Percentiles rank a stretch among this genome's conserved stretches.
These are phyloP conservation scores for Deroptyus accipitrinus DNA, from an alignment of 2,113 vertebrate genomes.

Conservation along the genomic window DNA sequence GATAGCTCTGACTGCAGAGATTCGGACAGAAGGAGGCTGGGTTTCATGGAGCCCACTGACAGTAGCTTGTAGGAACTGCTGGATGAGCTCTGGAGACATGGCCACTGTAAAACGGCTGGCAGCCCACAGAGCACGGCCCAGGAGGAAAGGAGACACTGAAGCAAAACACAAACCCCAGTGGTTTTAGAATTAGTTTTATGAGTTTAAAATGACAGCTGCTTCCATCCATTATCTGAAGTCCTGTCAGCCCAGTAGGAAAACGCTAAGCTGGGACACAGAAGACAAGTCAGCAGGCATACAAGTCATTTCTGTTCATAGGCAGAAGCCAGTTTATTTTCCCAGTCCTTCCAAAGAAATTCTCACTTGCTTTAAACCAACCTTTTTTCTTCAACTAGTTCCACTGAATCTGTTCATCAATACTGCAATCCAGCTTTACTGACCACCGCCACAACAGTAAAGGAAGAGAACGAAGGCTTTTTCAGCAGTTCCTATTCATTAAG, in stretches of 20 bases:
- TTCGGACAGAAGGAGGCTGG: constrained; percentile 93
- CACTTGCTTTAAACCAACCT: neutral
- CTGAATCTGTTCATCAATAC: neutral
- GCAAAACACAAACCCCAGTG: neutral
- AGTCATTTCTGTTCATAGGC: neutral
- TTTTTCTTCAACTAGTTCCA: neutral
- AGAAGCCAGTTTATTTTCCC: neutral
- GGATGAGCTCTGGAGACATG: constrained; percentile 97
- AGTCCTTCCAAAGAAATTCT: neutral
- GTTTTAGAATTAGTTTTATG: neutral
- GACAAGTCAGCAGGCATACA: neutral
- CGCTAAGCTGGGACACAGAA: neutral
- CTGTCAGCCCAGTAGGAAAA: neutral
- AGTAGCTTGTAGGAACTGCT: constrained; percentile 97
- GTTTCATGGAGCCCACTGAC: constrained; percentile 94
- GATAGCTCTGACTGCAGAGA: constrained; percentile 95
- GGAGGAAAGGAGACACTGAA: constrained; percentile 90
- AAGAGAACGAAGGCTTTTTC: neutral
- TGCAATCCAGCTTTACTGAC: neutral
- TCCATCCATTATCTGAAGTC: neutral
- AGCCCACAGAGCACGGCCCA: constrained; percentile 95
- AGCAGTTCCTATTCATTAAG: neutral
- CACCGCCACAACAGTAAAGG: neutral
- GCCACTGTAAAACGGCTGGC: constrained; percentile 95
- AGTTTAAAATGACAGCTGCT: neutral